Percentiles rank a stretch among this genome's conserved stretches.
Evolutionary conservation across 2,797 vertebrate species (phyloP).

Genomic region (Phrynocephalus vlangalii): DNA sequence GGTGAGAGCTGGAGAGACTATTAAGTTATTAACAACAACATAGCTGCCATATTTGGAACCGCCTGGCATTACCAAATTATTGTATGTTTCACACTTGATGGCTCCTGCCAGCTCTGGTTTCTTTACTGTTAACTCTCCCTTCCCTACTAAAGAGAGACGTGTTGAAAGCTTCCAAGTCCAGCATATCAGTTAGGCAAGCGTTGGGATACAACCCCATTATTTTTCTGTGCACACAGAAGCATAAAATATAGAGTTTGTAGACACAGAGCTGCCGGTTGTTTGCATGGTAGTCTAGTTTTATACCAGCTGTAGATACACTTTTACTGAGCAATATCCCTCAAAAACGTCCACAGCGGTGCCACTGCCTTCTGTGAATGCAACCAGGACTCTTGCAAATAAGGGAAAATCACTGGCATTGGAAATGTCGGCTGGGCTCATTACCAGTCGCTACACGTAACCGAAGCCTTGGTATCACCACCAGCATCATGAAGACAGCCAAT

Average conservation of each 20-base stretch:
- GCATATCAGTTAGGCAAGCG: too few species aligned
- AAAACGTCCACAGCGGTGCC: background rate
- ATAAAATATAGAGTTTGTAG: background rate
- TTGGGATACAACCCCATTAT: background rate
- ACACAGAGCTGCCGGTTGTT: constrained; percentile 1
- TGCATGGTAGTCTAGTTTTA: constrained; percentile 14
- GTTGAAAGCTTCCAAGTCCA: background rate
- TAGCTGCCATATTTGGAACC: background rate
- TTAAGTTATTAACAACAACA: too few species aligned
- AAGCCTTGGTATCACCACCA: background rate
- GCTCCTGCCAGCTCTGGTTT: background rate
- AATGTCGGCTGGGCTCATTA: constrained; percentile 35
- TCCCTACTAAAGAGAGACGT: background rate
- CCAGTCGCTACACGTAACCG: background rate
- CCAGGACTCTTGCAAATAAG: constrained; percentile 23
- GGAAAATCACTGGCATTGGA: constrained; percentile 3
- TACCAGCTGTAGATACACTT: background rate
- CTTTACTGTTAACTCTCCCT: background rate
- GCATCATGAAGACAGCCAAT: constrained; percentile 18
- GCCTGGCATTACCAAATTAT: background rate
- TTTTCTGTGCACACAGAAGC: background rate
- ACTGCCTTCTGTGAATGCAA: constrained; percentile 26
- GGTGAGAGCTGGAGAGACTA: background rate
- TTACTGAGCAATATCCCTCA: constrained; percentile 5
- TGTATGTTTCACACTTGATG: too few species aligned